Evolutionary conservation across 2,797 vertebrate species (phyloP).

Genomic region (Cuniculus paca): DNA sequence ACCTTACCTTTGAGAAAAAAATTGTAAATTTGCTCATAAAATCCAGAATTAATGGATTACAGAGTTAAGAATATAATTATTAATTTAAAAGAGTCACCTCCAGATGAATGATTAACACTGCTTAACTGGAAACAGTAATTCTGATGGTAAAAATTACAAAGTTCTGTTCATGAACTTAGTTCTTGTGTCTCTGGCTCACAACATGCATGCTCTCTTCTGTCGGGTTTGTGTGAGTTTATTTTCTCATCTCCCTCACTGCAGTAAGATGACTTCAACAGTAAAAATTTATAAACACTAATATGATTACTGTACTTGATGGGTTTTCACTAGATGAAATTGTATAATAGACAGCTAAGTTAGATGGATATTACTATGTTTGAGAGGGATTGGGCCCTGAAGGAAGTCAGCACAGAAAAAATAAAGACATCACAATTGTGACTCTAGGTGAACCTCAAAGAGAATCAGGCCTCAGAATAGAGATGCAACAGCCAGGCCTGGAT

Average conservation of each 20-base stretch:
- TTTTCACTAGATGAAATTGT: not conserved
- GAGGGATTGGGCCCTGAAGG: not conserved
- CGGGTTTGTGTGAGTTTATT: not conserved
- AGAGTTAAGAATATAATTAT: constrained; percentile 6
- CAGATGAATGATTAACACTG: not conserved
- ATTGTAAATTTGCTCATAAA: constrained; percentile 15
- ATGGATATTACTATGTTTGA: not conserved
- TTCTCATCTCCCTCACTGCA: not conserved
- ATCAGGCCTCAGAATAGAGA: not conserved
- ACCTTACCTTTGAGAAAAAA: not conserved
- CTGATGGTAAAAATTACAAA: not conserved
- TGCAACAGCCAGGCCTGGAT: not conserved
- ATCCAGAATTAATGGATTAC: not conserved
- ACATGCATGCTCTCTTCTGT: not conserved
- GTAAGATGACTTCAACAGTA: not conserved
- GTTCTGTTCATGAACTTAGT: not conserved
- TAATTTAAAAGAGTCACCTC: not conserved
- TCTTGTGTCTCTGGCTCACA: not conserved
- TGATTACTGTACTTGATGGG: not conserved
- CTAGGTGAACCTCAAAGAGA: not conserved
- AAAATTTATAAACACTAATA: not conserved
- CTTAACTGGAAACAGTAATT: constrained; percentile 20
- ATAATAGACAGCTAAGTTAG: not conserved
- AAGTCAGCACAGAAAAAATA: not conserved
- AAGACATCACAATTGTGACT: not conserved